Base-by-base conservation (phyloP, 2,113 vertebrate genomes). In the Tor tambroides region DNA sequence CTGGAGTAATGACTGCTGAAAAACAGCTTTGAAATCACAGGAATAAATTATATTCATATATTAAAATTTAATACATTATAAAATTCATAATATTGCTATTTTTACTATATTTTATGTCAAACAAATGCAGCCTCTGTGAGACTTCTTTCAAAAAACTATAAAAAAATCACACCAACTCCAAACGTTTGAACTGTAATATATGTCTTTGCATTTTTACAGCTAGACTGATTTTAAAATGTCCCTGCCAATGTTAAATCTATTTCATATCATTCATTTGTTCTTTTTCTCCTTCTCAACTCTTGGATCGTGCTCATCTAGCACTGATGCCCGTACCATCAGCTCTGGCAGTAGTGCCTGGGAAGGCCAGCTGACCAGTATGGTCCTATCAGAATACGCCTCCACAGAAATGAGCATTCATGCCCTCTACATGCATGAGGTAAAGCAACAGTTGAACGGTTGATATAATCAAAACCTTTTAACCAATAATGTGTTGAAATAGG, bases 321-420 rank as follows among this genome's bases (percentile, higher is more conserved):
- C 96, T 0, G 98, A 98, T 56, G 96, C 97, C 5, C 95, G 96
- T 83, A 98, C 97, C 0, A 94, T 96, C 91, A 99, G 98, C 90
- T 98, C 97, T 0, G 97, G 97, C 69, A 99, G 98, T 94, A 99
- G 98, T 0, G 96, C 95, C 15, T 99, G 98, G 98, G 98, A 99
- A 91, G 97, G 97, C 80, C 97, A 98, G 65, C 94, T 98, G 32
- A 97, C 97, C 91, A 99, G 98, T 93, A 92, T 98, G 93, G 95
- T 98, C 89, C 94, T 99, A 69, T 99, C 97, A 0, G 98, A 99
- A 89, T 99, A 98, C 0, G 97, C 98, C 17, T 99, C 98, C 76
- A 99, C 97, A 0, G 98, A 99, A 92, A 99, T 99, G 98, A 99
- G 98, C 92, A 96, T 99, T 83, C 98, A 99, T 0, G 98, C 98